A percentile compares a stretch with the other conserved stretches of the same genome.
phyloP scores from a whole-genome alignment of 1,140 invertebrate genomes.

The Monomorium pharaonis region DNA sequence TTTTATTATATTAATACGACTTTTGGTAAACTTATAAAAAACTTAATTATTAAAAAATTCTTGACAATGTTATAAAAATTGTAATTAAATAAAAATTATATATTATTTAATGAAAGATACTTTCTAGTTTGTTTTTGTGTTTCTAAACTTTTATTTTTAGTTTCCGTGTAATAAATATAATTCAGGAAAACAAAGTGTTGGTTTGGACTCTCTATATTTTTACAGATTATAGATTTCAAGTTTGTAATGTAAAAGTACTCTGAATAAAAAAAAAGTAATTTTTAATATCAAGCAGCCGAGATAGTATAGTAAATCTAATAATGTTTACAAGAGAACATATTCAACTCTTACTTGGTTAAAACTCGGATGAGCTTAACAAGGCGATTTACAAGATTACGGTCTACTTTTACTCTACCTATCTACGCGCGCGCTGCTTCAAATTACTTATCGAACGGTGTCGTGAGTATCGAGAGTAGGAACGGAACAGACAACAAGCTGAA shows the following conservation, averaged over 20 bases:
- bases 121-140: too few relatives aligned
- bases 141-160: too few relatives aligned
- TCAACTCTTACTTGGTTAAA: neutral
- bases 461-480: conserved; percentile 68
- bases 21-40: too few relatives aligned
- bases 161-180: too few relatives aligned
- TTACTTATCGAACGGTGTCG: conserved; percentile 68
- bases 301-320: neutral
- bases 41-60: too few relatives aligned
- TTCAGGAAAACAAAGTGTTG: too few relatives aligned
- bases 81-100: too few relatives aligned
- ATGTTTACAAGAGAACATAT: neutral
- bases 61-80: too few relatives aligned
- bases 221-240: neutral
- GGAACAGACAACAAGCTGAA: conserved; percentile 67
- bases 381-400: conserved; percentile 11
- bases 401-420: conserved; percentile 31
- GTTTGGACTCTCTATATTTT: neutral
- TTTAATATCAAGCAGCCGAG: neutral
- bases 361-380: neutral
- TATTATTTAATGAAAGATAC: too few relatives aligned
- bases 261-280: neutral
- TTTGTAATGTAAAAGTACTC: neutral
- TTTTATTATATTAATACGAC: too few relatives aligned
- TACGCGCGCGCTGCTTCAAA: conserved; percentile 58